Base-by-base conservation (phyloP, 2,888 invertebrate genomes). In the Creontiades dilutus region DNA sequence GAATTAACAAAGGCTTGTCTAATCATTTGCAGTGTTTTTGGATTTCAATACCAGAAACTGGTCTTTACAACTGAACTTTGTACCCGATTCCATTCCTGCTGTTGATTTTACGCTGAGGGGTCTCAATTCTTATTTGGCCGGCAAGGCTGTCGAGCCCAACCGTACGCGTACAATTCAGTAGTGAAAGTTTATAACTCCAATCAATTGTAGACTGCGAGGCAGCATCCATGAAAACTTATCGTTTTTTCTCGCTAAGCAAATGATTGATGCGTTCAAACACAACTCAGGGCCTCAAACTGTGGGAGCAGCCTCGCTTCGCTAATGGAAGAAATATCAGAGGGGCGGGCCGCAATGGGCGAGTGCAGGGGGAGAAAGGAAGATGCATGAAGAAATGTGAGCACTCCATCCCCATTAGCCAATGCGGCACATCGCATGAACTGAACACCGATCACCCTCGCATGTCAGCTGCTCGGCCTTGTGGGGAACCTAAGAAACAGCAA, bases 331-430 rank as follows among this genome's bases (percentile, higher is more conserved):
- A 52, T 52, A 16, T 3, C 52, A 16, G 16, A 16, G 11, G 52
- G 52, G 52, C 13, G 52, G 52, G 11, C 3, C 11, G 16, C 3
- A 37, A 16, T 13, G 52, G 11, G 52, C 13, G 52, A 16, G 16
- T 16, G 2, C 1, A 2, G 11, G 52, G 11, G 16, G 14, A 12
- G 52, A 5, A 11, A 68, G 68, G 19, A 68, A 23, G 68, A 68
- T 68, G 68, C 19, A 68, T 23, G 68, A 61, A 61, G 61, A 68
- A 68, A 68, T 68, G 68, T 68, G 68, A 68, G 68, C 68, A 68
- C 68, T 68, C 11, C 68, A 68, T 68, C 68, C 19, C 68, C 68
- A 68, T 68, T 68, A 68, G 68, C 23, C 5, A 11, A 27, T 19
- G 23, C 68, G 4, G 23, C 23, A 68, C 68, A 27, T 68, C 68